phyloP scores from a whole-genome alignment of 2,113 vertebrate species.

The Quiscalus mexicanus region DNA sequence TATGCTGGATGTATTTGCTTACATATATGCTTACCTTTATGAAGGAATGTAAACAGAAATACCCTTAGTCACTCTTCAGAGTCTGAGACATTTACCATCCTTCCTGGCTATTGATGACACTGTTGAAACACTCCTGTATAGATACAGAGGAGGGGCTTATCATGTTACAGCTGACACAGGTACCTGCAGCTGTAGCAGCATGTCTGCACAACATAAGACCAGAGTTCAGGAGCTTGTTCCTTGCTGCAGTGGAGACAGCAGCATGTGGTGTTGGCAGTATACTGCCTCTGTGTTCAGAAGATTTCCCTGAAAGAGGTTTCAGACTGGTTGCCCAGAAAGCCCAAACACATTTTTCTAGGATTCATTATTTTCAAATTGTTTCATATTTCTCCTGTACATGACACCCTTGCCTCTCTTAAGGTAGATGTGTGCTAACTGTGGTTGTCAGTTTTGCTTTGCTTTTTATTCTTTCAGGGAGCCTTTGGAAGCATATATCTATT shows the following conservation, averaged over 20 bases:
- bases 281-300: not conserved
- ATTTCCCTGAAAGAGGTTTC: not conserved
- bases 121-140: not conserved
- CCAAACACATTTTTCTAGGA: not conserved
- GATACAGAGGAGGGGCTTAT: not conserved
- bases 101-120: not conserved
- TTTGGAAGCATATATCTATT: conserved; percentile 97
- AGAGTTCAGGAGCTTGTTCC: not conserved
- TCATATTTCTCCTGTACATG: not conserved
- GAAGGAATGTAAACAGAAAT: not conserved
- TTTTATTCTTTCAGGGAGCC: conserved; percentile 82
- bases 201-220: rapidly evolving
- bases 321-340: not conserved
- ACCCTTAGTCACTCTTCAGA: not conserved
- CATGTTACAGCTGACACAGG: not conserved
- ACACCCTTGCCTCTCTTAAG: not conserved
- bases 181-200: not conserved
- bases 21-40: not conserved
- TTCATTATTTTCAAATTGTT: not conserved
- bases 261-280: not conserved
- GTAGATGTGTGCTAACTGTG: not conserved
- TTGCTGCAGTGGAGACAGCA: not conserved
- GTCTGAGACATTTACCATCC: not conserved
- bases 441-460: not conserved
- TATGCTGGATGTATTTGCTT: not conserved